Evolutionary conservation across 1,140 invertebrate species (phyloP), one percentile per base, ranked within the genome.

Genomic region (Panonychus citri): DNA sequence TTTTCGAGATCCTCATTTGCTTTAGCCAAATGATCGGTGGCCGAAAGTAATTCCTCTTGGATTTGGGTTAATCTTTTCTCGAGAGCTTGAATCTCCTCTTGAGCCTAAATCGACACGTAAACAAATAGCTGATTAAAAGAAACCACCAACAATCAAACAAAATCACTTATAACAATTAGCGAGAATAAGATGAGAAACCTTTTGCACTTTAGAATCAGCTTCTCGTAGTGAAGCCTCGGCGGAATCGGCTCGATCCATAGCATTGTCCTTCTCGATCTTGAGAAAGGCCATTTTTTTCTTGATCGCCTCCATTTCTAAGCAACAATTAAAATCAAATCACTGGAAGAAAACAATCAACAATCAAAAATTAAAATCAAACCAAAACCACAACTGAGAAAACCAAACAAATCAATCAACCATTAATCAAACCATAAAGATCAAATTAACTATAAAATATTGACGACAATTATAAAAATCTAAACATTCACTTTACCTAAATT

Each of bases 251-350:
- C 85, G 81, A 70, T 95, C 91, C 76, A 91, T 80, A 66, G 89
- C 90, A 73, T 89, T 90, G 74, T 96, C 91, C 79, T 93, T 95
- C 78, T 95, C 90, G 76, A 93, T 77, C 83, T 94, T 96, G 89
- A 96, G 94, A 75, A 85, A 85, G 78, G 93, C 85, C 91, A 96
- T 96, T 78, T 96, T 96, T 83, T 96, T 96, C 83, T 96, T 96
- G 79, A 96, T 96, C 74, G 88, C 87, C 79, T 95, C 90, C 90
- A 95, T 95, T 55, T 57, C 63, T n/a, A n/a, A n/a, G n/a, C n/a
- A 46, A 50, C 30, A 34, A 34, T 34, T 34, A 34, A 34, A 34
- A 7, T 12, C 5, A 34, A 5, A 34, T 12, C 12, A 5, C 30
- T 7, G 12, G 5, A 5, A 34, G 12, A 1, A 34, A 5, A 34